Base-by-base conservation (phyloP, 64 coral and sea anemone species). In the Actinia tenebrosa region DNA sequence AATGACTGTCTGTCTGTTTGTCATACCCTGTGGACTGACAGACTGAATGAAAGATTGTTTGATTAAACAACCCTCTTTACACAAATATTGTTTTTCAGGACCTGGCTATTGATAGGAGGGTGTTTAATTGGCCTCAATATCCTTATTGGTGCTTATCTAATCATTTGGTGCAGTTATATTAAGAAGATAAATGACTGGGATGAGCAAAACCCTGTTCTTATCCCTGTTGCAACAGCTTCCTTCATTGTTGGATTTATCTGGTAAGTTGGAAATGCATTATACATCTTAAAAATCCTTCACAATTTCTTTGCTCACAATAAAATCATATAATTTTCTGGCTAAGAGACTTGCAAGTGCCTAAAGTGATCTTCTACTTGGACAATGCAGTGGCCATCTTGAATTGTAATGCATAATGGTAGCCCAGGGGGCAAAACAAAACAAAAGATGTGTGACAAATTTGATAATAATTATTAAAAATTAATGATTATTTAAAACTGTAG, bases 141-240 rank as follows among this genome's bases (percentile, higher is more conserved):
- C 82, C 46, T 72, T 25, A 84, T 99, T 77, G 97, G 93, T 27
- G 89, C 88, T 55, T 99, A 99, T 77, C 88, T 94, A 55, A 90
- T 99, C 11, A 25, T 99, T 43, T 99, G 97, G 97, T 88, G 91
- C 56, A 93, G 90, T 86, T 99, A 99, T 86, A 86, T 92, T 77
- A 90, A 91, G n/a, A 99, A 95, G 59, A 95, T 93, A 63, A 77
- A 87, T 13, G 91, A 99, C 47, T 99, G 97, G 97, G 97, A 99
- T 20, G 88, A 86, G 43, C 90, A 99, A 22, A 81, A 80, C 77
- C 94, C 93, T 68, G 60, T 93, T 45, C 80, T 95, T 22, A 95
- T 99, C n/a, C 97, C 97, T 19, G 87, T 95, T 84, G 93, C 93
- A 10, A 99, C 97, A 78, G 88, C 87, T 44, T 88, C 97, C 18